A percentile compares a stretch with the other conserved stretches of the same genome.
These are phyloP conservation scores for Heliocidaris tuberculata DNA, from an alignment of 35 echinoderm and acorn worm species.

Conservation along the genomic window DNA sequence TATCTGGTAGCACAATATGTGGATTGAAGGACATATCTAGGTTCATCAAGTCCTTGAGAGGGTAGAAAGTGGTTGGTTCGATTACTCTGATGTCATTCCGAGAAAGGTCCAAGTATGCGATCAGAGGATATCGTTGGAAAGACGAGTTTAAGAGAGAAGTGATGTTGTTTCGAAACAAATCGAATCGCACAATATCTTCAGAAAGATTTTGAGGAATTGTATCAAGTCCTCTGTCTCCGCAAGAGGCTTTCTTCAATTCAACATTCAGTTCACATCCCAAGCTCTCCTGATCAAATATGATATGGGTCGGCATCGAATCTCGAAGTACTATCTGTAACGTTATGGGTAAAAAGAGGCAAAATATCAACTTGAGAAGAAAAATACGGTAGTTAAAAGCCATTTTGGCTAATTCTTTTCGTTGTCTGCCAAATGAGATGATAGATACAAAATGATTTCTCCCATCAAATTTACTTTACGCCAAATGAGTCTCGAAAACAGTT, in stretches of 20 bases:
- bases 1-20: neutral
- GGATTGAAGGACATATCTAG: neutral
- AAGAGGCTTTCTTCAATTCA: neutral
- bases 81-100: neutral
- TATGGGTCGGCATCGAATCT: neutral
- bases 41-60: neutral
- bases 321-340: neutral
- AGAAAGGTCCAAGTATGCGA: neutral
- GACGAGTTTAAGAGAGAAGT: neutral
- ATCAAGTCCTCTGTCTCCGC: neutral
- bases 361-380: neutral
- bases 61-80: neutral
- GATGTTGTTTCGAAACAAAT: neutral
- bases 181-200: neutral
- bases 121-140: neutral
- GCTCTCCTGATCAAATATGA: neutral
- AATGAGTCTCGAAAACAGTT: neutral
- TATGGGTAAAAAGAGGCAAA: neutral
- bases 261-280: neutral
- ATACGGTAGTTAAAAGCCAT: neutral
- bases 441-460: neutral
- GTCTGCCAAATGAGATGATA: neutral
- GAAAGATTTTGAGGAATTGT: neutral
- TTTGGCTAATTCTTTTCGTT: neutral
- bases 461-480: neutral